Percentiles rank a stretch among this genome's conserved stretches.
phyloP scores from a whole-genome alignment of 2,113 vertebrate species.

The Ophiodon elongatus region DNA sequence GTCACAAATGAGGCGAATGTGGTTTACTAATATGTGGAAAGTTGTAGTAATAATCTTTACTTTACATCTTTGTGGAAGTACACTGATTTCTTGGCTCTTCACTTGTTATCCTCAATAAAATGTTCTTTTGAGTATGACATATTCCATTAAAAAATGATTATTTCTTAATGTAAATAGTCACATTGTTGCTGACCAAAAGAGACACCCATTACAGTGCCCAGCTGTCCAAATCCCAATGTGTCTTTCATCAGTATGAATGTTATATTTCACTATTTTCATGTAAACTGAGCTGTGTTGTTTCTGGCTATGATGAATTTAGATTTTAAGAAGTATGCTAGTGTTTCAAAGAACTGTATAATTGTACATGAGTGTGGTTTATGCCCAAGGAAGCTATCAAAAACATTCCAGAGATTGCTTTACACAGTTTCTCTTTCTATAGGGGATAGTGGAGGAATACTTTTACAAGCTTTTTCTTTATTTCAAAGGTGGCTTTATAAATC shows the following conservation, averaged over 20 bases:
- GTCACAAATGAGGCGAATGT: conserved; percentile 35
- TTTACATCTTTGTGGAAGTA: background rate
- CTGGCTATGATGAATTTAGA: conserved; percentile 47
- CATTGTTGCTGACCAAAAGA: conserved; percentile 5
- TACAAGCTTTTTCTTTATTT: background rate
- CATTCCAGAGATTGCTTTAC: conserved; percentile 52
- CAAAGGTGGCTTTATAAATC: conserved; percentile 15
- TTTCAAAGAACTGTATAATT: conserved; percentile 28
- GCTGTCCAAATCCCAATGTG: conserved; percentile 22
- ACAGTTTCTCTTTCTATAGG: conserved; percentile 35
- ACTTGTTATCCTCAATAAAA: too few relatives aligned
- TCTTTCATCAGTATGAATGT: conserved; percentile 41
- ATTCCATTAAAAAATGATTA: conserved; percentile 17
- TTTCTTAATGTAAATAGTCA: conserved; percentile 19
- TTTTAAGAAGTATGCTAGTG: conserved; percentile 33
- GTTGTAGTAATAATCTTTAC: conserved; percentile 14
- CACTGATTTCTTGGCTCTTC: background rate
- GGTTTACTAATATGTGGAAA: conserved; percentile 27
- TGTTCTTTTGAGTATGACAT: background rate
- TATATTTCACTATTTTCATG: conserved; percentile 22
- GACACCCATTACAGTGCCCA: background rate
- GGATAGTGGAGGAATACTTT: background rate
- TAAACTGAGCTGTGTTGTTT: conserved; percentile 50
- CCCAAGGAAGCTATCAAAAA: conserved; percentile 56
- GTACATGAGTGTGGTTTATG: conserved; percentile 42